phyloP scores from a whole-genome alignment of 1,140 invertebrate species.

The Ctenoplectra terminalis region DNA sequence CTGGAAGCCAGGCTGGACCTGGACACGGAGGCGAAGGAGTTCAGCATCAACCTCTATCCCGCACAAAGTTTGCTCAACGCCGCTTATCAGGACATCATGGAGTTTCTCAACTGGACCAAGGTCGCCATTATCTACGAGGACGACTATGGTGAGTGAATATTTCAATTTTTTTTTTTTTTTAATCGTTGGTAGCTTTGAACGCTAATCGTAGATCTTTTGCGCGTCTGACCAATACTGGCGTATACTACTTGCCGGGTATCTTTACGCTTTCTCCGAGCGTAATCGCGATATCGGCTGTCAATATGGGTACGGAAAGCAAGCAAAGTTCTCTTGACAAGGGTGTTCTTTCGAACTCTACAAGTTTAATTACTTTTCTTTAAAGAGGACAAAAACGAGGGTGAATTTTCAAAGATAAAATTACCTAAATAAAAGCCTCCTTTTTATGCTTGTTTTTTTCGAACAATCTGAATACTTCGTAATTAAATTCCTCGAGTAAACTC shows the following conservation, averaged over 20 bases:
- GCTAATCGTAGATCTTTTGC: too few species aligned
- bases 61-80: constrained; percentile 86
- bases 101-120: constrained; percentile 88
- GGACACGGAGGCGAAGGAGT: constrained; percentile 83
- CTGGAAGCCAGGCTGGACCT: constrained; percentile 86
- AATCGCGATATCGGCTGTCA: not conserved
- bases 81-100: constrained; percentile 87
- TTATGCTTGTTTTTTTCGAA: too few species aligned
- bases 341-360: not conserved
- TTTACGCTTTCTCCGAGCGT: not conserved
- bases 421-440: not conserved
- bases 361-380: constrained; percentile 14
- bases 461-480: not conserved
- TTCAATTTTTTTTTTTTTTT: too few species aligned
- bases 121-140: constrained; percentile 90
- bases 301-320: not conserved
- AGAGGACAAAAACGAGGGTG: not conserved
- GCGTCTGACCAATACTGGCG: too few species aligned
- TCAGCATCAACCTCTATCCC: constrained; percentile 89
- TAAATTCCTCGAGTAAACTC: not conserved
- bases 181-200: too few species aligned
- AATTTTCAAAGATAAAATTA: not conserved
- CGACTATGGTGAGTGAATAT: constrained; percentile 87
- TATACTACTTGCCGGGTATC: not conserved
- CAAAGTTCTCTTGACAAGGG: not conserved